phyloP scores from a whole-genome alignment of 2,797 vertebrate species.

The Gallirallus australis region DNA sequence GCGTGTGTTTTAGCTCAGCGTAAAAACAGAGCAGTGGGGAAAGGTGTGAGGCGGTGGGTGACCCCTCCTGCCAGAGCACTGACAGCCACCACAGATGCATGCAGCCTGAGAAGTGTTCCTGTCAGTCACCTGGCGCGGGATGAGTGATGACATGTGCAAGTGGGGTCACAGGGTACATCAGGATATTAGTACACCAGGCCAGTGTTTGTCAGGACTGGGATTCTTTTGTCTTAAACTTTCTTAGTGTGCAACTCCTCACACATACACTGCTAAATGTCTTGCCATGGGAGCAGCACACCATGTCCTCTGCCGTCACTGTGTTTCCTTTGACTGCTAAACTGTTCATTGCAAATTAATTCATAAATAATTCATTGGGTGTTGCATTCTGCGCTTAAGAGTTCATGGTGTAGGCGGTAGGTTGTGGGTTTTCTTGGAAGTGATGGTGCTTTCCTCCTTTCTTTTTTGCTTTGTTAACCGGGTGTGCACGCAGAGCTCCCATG shows the following conservation, averaged over 20 bases:
- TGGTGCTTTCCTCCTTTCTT: neutral
- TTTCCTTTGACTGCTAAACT: conserved; percentile 55
- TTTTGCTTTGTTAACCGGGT: neutral
- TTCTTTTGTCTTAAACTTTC: neutral
- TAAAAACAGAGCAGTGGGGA: neutral
- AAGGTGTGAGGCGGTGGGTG: neutral
- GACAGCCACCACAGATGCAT: neutral
- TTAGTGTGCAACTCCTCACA: neutral
- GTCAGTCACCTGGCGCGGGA: neutral
- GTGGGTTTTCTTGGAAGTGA: conserved; percentile 45
- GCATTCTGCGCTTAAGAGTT: conserved; percentile 57
- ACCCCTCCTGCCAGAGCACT: neutral
- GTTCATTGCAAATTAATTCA: conserved; percentile 57
- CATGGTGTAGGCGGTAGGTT: conserved; percentile 22
- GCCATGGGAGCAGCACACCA: neutral
- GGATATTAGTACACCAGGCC: neutral
- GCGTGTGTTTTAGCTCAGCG: neutral
- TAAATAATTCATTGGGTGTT: conserved; percentile 59
- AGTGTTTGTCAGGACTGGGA: neutral
- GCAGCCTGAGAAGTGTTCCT: neutral
- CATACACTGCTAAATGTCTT: neutral
- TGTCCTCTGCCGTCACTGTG: neutral
- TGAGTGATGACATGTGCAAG: accelerated
- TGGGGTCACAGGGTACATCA: neutral
- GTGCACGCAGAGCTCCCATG: neutral